Evolutionary conservation across 2,113 vertebrate species (phyloP), one percentile per base, ranked within the genome.

Genomic region (Platysteira castanea): DNA sequence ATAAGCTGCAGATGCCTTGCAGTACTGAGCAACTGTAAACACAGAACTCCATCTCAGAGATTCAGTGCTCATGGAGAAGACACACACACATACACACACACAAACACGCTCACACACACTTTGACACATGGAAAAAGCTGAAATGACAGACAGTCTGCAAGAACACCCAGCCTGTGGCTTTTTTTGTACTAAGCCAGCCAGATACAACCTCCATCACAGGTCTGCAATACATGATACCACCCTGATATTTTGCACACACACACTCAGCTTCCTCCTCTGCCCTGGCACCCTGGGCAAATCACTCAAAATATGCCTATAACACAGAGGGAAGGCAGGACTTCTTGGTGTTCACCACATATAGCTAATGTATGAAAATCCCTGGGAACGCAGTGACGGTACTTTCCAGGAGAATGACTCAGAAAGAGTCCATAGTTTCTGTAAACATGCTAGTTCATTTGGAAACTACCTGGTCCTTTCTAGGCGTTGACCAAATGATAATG

Each of bases 371-470:
- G 0, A 78, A 94, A 92, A 74, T 47, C 60, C 49, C 39, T 41
- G 17, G 47, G 63, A 90, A 92, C 33, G 26, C 37, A 42, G 12
- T 3, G 28, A 46, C 2, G 75, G 86, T 85, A 63, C 94, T 95
- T 94, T 84, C 91, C 91, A 92, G 76, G 24, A 80, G 78, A 93
- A 78, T 60, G 71, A 90, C 91, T 81, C 87, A 74, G 39, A 53
- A 80, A 52, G 16, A 84, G 33, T 41, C 30, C 21, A 11, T 9
- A 70, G 41, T 68, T 90, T 47, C 67, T 11, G 12, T 39, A 78
- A 90, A 53, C 7, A 7, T 59, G 46, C 26, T 65, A 21, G 37
- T n/a, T 57, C 28, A 33, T 57, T 63, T 87, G 84, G 73, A 97
- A 95, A 84, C 52, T 81, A 95, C 73, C 69, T 53, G 8, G 60